These are phyloP conservation scores for Trichogramma dendrolimi DNA, from an alignment of 2,888 invertebrate species.

Conservation along the genomic window DNA sequence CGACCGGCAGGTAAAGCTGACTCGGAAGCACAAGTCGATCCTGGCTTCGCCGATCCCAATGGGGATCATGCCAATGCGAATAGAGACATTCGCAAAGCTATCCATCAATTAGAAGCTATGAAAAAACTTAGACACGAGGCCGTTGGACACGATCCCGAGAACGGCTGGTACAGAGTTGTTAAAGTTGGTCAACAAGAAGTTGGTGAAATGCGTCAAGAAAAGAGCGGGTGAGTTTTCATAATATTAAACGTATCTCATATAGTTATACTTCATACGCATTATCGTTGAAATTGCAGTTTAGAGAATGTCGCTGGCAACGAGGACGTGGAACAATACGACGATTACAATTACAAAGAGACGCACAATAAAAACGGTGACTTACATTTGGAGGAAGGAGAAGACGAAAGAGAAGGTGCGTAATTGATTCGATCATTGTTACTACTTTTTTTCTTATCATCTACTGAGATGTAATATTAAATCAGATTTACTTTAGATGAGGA, in stretches of 20 bases:
- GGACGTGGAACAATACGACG: slow-evolving; percentile 44
- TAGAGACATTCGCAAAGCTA: slow-evolving; percentile 2
- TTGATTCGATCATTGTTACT: background rate
- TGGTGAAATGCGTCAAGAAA: slow-evolving; percentile 45
- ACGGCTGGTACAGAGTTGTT: slow-evolving; percentile 18
- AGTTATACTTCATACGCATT: background rate
- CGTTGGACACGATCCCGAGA: slow-evolving; percentile 12
- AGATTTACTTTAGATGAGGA: slow-evolving; percentile 39
- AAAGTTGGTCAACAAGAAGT: slow-evolving; percentile 45
- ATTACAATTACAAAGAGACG: slow-evolving; percentile 42
- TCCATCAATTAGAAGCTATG: slow-evolving; percentile 15
- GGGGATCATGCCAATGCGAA: slow-evolving; percentile 1
- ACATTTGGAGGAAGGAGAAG: slow-evolving; percentile 44
- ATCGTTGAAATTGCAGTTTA: slow-evolving; percentile 34
- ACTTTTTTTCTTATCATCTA: background rate
- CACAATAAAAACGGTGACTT: slow-evolving; percentile 44
- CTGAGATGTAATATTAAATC: background rate
- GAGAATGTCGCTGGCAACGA: slow-evolving; percentile 41
- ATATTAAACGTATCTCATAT: background rate
- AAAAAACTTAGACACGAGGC: background rate
- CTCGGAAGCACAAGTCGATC: slow-evolving; percentile 25
- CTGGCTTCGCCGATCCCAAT: slow-evolving; percentile 25
- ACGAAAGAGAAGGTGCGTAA: slow-evolving; percentile 44
- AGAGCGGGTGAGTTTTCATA: slow-evolving; percentile 23
- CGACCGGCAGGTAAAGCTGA: slow-evolving; percentile 25